phyloP scores from a whole-genome alignment of 2,888 invertebrate species.

The Lasiommata megera region DNA sequence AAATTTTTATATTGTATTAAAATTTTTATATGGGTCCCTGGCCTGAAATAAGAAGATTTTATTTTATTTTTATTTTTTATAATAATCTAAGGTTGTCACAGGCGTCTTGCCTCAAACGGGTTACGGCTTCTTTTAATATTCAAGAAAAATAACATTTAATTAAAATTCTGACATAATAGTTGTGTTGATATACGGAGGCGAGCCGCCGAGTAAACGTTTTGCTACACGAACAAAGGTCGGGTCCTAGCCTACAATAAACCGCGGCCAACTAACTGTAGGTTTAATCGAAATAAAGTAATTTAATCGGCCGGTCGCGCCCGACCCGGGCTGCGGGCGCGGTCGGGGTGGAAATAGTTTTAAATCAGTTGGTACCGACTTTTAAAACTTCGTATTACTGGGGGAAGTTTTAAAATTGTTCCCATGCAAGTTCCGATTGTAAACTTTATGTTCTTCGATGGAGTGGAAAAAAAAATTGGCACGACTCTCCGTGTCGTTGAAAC shows the following conservation, averaged over 20 bases:
- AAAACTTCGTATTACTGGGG: constrained; percentile 4
- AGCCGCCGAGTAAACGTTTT: too few species aligned
- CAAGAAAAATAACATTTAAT: too few species aligned
- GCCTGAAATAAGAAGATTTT: too few species aligned
- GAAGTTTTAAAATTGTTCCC: constrained; percentile 8
- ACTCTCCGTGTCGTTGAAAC: not conserved
- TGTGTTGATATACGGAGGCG: too few species aligned
- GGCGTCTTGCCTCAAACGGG: too few species aligned
- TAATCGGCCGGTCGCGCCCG: not conserved
- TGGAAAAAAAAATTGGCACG: constrained; percentile 5
- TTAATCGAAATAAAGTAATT: constrained; percentile 1
- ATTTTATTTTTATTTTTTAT: too few species aligned
- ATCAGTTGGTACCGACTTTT: constrained; percentile 9
- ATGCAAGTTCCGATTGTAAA: constrained; percentile 1
- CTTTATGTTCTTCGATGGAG: constrained; percentile 6
- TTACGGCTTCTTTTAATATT: too few species aligned
- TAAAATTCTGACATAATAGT: too few species aligned
- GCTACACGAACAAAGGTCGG: too few species aligned
- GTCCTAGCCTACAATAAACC: not conserved
- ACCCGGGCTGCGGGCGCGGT: not conserved
- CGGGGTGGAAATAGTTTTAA: constrained; percentile 13
- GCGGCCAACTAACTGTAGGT: not conserved
- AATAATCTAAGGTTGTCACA: too few species aligned
- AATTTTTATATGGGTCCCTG: too few species aligned
- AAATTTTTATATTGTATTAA: too few species aligned